Base-by-base conservation (phyloP, 2,888 invertebrate genomes). In the Nomada goodeniana region DNA sequence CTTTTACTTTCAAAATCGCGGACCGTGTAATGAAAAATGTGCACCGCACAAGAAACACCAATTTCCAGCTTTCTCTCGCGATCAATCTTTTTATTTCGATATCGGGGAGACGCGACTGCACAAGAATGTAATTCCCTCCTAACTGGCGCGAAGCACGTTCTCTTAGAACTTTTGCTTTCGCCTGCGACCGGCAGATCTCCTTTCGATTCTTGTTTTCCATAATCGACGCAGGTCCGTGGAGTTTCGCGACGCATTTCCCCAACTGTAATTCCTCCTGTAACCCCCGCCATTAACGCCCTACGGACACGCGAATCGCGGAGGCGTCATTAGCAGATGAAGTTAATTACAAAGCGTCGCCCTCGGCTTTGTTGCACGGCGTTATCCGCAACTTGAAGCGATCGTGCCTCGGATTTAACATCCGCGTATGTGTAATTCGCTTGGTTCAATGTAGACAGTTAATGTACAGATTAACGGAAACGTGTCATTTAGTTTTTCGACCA, bases 301-400 rank as follows among this genome's bases (percentile, higher is more conserved):
- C 42, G 57, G 63, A 61, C 53, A 15, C 80, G 44, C 55, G 29
- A 80, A 61, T 80, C 67, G 67, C 80, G 72, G 61, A 61, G 15
- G 55, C 65, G 60, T 71, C 72, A 67, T 80, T 80, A 80, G 80
- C 67, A 61, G 80, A 68, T n/a, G 80, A 80, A 61, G 60, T 26
- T 72, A 80, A 80, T 80, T 80, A 63, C 55, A 63, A 67, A 80
- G 55, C 80, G 80, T 79, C 80, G 63, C 53, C 57, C 26, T 18
- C 65, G 26, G 23, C 61, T 61, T 55, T 68, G 47, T 76, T 57
- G 67, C 61, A 7, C 13, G 23, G 44, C 15, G 68, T 67, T 72
- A 71, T 63, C 80, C 29, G n/a, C 20, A 11, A 50, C 15, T 60
- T n/a, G 4, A 26, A 18, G 60, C 60, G 52, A 60, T 61, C 53